phyloP scores from a whole-genome alignment of 2,113 vertebrate species.

The Todiramphus chloris region DNA sequence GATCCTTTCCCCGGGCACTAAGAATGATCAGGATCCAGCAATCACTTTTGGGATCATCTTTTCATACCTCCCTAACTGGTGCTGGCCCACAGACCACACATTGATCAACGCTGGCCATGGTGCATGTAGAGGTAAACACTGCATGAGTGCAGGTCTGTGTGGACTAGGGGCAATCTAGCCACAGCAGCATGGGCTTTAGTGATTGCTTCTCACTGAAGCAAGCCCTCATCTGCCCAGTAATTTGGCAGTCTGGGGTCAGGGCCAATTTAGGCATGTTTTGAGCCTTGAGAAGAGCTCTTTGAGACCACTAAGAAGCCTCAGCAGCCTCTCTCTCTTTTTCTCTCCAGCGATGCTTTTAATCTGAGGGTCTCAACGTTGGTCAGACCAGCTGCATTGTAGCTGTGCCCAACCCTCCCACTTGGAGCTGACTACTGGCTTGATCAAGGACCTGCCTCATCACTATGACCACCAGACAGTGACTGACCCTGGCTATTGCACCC shows the following conservation, averaged over 20 bases:
- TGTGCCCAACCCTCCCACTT: neutral
- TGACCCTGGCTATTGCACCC: neutral
- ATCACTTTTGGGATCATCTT: neutral
- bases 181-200: neutral
- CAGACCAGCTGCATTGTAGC: rapidly evolving
- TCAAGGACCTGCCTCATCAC: neutral
- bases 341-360: neutral
- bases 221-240: rapidly evolving
- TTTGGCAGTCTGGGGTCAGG: neutral
- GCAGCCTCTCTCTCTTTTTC: neutral
- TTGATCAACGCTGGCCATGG: rapidly evolving
- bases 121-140: rapidly evolving
- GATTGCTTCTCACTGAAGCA: neutral
- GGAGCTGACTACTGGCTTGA: neutral
- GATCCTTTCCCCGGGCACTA: neutral
- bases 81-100: rapidly evolving
- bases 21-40: neutral
- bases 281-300: neutral
- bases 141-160: rapidly evolving
- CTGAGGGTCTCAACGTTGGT: neutral
- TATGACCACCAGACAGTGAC: neutral
- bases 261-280: neutral
- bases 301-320: neutral
- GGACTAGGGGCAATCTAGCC: neutral
- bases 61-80: rapidly evolving